These are phyloP conservation scores for Ernsta delagoae DNA, from an alignment of 2,888 invertebrate species.

Conservation along the genomic window DNA sequence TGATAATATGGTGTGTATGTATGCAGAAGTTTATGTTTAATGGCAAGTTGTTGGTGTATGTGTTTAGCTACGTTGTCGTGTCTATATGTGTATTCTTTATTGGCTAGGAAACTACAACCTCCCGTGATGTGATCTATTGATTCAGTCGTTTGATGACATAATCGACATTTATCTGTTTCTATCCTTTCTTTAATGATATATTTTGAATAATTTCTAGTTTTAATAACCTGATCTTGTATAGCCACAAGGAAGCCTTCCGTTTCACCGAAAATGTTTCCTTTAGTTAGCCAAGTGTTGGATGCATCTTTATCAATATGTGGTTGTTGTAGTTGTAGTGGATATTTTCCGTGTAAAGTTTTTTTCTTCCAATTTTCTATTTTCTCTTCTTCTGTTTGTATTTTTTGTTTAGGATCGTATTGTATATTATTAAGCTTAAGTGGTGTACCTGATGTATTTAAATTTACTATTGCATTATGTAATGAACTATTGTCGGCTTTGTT, in stretches of 20 bases:
- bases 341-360: constrained; percentile 3
- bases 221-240: not conserved
- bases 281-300: not conserved
- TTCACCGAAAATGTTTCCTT: not conserved
- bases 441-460: not conserved
- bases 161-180: not conserved
- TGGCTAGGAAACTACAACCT: not conserved
- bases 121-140: not conserved
- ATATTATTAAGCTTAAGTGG: not conserved
- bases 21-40: not conserved
- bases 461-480: not conserved
- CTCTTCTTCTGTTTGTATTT: constrained; percentile 3
- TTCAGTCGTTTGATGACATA: not conserved
- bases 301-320: constrained; percentile 3
- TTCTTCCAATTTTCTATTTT: not conserved
- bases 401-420: not conserved
- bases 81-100: constrained; percentile 2
- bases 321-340: not conserved
- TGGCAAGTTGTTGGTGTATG: constrained; percentile 5
- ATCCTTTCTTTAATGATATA: not conserved
- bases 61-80: constrained; percentile 4
- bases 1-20: not conserved
- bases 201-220: constrained; percentile 1
- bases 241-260: not conserved
- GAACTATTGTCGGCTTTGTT: not conserved